phyloP scores from a whole-genome alignment of 1,140 invertebrate species.

The Pseudomyrmex gracilis region DNA sequence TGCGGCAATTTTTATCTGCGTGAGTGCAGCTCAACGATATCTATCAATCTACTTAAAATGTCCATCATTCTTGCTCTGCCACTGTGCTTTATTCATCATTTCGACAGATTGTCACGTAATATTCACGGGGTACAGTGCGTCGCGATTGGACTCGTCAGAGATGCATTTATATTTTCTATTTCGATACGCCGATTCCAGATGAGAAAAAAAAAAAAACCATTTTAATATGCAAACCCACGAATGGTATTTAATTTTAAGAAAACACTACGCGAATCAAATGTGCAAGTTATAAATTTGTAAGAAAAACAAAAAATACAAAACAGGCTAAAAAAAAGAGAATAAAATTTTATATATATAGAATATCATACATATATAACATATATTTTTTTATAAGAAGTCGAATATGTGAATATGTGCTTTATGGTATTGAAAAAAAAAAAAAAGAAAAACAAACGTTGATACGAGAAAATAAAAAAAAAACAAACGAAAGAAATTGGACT shows the following conservation, averaged over 20 bases:
- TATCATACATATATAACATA: slow-evolving; percentile 64
- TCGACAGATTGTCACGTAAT: slow-evolving; percentile 44
- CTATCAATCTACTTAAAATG: slow-evolving; percentile 57
- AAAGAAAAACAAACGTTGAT: slow-evolving; percentile 34
- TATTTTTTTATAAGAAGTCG: slow-evolving; percentile 74
- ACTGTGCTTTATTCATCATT: slow-evolving; percentile 67
- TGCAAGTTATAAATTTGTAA: slow-evolving; percentile 67
- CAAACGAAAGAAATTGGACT: slow-evolving; percentile 38
- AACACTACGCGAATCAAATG: slow-evolving; percentile 65
- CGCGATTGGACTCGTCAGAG: slow-evolving; percentile 63
- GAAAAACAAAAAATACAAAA: slow-evolving; percentile 41
- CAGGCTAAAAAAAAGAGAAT: slow-evolving; percentile 57
- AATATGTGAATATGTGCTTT: slow-evolving; percentile 45
- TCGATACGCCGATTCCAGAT: slow-evolving; percentile 29
- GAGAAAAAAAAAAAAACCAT: background rate
- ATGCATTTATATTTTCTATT: slow-evolving; percentile 73
- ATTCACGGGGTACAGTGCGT: slow-evolving; percentile 31
- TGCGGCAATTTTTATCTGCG: slow-evolving; percentile 53
- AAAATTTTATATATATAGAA: slow-evolving; percentile 72
- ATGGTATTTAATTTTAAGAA: slow-evolving; percentile 56
- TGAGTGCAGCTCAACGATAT: slow-evolving; percentile 71
- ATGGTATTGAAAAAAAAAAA: slow-evolving; percentile 47
- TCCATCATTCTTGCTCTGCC: slow-evolving; percentile 61
- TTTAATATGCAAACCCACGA: slow-evolving; percentile 23
- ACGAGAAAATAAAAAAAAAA: background rate